A percentile compares a stretch with the other conserved stretches of the same genome.
Evolutionary conservation across 1,140 invertebrate genomes (phyloP).

Genomic region (Dinothrombium tinctorium): DNA sequence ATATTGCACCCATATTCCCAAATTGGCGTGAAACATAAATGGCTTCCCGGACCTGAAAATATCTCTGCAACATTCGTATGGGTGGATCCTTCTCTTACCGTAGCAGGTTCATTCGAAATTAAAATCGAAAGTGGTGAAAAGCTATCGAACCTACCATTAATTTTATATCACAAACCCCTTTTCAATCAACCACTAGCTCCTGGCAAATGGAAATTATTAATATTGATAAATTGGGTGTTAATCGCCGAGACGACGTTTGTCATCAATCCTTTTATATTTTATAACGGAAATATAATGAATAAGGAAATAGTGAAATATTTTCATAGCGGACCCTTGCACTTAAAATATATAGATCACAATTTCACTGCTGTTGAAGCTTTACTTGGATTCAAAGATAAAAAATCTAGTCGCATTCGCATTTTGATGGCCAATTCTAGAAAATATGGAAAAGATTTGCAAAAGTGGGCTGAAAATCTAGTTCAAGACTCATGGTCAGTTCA

Average conservation of each 20-base stretch:
- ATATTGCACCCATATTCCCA: slow-evolving; percentile 57
- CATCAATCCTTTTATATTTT: slow-evolving; percentile 15
- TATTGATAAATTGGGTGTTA: slow-evolving; percentile 30
- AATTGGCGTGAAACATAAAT: slow-evolving; percentile 46
- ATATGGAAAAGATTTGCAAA: slow-evolving; percentile 33
- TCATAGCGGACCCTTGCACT: slow-evolving; percentile 29
- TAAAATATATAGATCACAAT: slow-evolving; percentile 29
- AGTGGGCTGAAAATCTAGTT: slow-evolving; percentile 43
- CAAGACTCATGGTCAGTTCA: slow-evolving; percentile 24
- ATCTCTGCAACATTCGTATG: slow-evolving; percentile 53
- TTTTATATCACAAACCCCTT: slow-evolving; percentile 35
- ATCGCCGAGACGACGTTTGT: slow-evolving; percentile 48
- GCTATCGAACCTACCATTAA: not conserved
- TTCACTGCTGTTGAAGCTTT: slow-evolving; percentile 19
- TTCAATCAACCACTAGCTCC: slow-evolving; percentile 52
- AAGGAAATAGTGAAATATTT: slow-evolving; percentile 23
- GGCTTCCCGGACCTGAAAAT: slow-evolving; percentile 22
- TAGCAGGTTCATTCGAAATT: slow-evolving; percentile 49
- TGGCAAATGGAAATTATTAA: slow-evolving; percentile 50
- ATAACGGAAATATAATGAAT: slow-evolving; percentile 7
- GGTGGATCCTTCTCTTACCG: slow-evolving; percentile 51
- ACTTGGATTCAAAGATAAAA: slow-evolving; percentile 21
- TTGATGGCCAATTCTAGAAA: slow-evolving; percentile 28
- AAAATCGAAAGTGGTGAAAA: slow-evolving; percentile 37
- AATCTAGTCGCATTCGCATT: slow-evolving; percentile 15